Evolutionary conservation across 1,140 invertebrate species (phyloP), one percentile per base, ranked within the genome.

Genomic region (Conus betulinus): DNA sequence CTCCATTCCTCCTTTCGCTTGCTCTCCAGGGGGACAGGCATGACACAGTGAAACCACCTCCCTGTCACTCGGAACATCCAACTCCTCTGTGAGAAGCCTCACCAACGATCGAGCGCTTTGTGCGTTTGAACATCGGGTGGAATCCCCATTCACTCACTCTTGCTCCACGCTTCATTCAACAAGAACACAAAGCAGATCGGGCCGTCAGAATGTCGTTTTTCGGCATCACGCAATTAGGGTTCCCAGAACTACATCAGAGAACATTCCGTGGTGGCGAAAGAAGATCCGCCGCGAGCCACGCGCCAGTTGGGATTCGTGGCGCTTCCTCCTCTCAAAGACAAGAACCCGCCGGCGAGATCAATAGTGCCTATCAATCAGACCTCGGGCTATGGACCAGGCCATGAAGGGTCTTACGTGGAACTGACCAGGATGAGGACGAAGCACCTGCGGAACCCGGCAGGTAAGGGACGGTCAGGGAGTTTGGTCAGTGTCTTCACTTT

Each of bases 231-330:
- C 93, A 95, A 52, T 84, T 95, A 17, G 95, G 95, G 5, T 95
- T 94, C 83, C 95, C 95, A n/a, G 87, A 93, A 95, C 87, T 91
- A 90, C 23, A 91, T 95, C 51, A 90, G 93, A 39, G 93, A 95
- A 89, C 89, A 90, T 13, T 93, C 94, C 10, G 88, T 89, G 60
- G 78, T 88, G 6, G 89, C 93, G 3, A 92, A 92, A 90, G 81
- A 87, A 53, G 92, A 93, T 78, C 93, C 93, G 1, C 39, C 89
- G 17, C 88, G 94, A 15, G 91, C 91, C 23, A 92, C 92, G 87
- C 93, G 91, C 20, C 92, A 94, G 88, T 87, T 93, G 13, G 93
- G 92, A 67, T 94, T 92, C 89, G 82, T 91, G 74, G 93, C 94
- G 20, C 89, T 11, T 93, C 93, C 17, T 60, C 94, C 93, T 11